Percentiles rank a stretch among this genome's conserved stretches.
These are phyloP conservation scores for Porites divaricata DNA, from an alignment of 92 coral and sea anemone species.

Conservation along the genomic window DNA sequence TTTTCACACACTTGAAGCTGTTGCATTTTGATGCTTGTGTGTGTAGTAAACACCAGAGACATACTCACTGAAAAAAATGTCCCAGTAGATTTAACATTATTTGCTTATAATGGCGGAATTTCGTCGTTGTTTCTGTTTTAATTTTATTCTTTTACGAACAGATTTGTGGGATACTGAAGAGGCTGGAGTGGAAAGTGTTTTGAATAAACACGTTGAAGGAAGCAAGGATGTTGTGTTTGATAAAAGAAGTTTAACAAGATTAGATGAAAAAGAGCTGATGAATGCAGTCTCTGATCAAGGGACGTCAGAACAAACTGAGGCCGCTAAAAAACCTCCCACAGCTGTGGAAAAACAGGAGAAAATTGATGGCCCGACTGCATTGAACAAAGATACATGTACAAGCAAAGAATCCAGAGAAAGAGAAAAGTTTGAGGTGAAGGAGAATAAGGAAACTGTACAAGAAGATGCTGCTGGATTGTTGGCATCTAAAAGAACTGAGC, in stretches of 20 bases:
- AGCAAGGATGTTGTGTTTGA: neutral
- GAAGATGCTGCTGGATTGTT: neutral
- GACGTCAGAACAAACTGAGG: neutral
- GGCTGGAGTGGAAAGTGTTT: neutral
- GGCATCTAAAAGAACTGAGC: neutral
- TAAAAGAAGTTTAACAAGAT: neutral
- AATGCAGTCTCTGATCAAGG: neutral
- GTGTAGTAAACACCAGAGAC: too few relatives aligned
- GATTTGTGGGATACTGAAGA: conserved; percentile 48
- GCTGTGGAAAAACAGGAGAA: neutral
- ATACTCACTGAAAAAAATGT: too few relatives aligned
- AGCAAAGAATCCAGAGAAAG: neutral
- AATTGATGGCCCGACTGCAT: neutral
- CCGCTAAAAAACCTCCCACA: neutral
- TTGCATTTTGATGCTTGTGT: too few relatives aligned
- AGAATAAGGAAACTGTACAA: neutral
- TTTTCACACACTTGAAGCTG: too few relatives aligned
- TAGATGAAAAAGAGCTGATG: neutral
- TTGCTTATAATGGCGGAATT: neutral
- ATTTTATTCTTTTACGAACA: neutral
- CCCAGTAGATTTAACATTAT: too few relatives aligned
- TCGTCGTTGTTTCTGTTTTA: too few relatives aligned
- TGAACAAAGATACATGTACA: too few relatives aligned
- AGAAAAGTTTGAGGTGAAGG: neutral
- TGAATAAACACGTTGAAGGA: neutral